phyloP scores from a whole-genome alignment of 1,140 invertebrate species.

The Caenorhabditis tropicalis region DNA sequence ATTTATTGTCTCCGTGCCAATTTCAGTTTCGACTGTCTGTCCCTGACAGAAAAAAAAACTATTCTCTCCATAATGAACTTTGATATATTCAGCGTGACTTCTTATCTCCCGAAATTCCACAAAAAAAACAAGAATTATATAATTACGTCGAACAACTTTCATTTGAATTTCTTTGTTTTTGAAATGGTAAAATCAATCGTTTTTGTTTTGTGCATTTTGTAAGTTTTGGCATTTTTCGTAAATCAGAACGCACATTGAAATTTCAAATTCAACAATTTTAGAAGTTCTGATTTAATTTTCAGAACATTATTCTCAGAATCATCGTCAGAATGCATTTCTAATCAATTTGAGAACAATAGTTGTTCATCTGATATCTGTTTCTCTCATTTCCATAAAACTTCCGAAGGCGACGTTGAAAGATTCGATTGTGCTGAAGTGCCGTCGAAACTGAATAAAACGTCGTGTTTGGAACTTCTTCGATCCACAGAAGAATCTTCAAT shows the following conservation, averaged over 20 bases:
- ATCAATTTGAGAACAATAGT: not conserved
- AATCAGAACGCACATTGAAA: no score
- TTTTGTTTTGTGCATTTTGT: not conserved
- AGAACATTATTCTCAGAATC: not conserved
- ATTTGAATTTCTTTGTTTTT: no score
- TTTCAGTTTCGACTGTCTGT: constrained; percentile 12
- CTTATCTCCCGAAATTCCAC: no score
- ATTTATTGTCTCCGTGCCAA: constrained; percentile 17
- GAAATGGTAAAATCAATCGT: not conserved
- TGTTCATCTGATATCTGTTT: not conserved
- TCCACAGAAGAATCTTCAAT: not conserved
- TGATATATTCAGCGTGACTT: not conserved
- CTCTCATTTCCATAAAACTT: not conserved
- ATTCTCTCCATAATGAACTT: not conserved
- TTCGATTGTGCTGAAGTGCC: not conserved
- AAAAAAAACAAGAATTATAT: no score
- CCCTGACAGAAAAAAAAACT: not conserved
- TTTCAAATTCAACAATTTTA: no score
- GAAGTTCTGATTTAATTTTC: not conserved
- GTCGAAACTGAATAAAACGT: not conserved
- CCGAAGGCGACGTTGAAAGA: not conserved
- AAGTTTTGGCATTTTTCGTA: not conserved
- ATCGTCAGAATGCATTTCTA: not conserved
- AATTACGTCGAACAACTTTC: no score
- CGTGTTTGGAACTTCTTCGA: not conserved